These are phyloP conservation scores for Medauroidea extradentata DNA, from an alignment of 1,140 invertebrate genomes.

Conservation along the genomic window DNA sequence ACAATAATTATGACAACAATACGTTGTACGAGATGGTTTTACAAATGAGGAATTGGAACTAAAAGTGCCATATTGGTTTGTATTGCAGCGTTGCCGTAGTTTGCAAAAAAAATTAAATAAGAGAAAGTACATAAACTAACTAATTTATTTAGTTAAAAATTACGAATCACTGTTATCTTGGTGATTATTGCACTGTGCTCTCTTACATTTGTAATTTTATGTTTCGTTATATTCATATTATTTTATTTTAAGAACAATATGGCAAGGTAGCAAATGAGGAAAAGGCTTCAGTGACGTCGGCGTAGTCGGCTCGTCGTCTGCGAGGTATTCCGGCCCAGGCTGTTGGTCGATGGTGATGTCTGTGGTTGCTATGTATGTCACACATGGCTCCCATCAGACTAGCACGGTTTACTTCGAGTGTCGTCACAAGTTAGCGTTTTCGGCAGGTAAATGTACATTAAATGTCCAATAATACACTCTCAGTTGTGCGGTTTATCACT, in stretches of 20 bases:
- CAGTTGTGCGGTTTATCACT: not conserved
- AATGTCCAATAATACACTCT: not conserved
- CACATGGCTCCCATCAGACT: constrained; percentile 16
- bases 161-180: not conserved
- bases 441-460: not conserved
- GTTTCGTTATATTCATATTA: not conserved
- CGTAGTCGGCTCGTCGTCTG: constrained; percentile 10
- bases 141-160: not conserved
- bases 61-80: too few relatives aligned
- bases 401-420: not conserved
- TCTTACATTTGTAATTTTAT: not conserved
- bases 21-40: too few relatives aligned
- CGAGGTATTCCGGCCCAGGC: constrained; percentile 19
- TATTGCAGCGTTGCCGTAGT: not conserved
- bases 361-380: constrained; percentile 19
- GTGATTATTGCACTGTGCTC: not conserved
- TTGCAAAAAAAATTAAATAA: not conserved
- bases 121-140: not conserved
- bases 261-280: constrained; percentile 14
- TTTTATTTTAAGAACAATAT: not conserved
- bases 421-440: not conserved
- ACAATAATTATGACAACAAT: too few relatives aligned
- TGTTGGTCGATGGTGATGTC: constrained; percentile 20
- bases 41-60: too few relatives aligned
- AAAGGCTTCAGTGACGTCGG: constrained; percentile 14